A percentile compares a stretch with the other conserved stretches of the same genome.
phyloP scores from a whole-genome alignment of 2,888 invertebrate genomes.

The Meta bourneti region DNA sequence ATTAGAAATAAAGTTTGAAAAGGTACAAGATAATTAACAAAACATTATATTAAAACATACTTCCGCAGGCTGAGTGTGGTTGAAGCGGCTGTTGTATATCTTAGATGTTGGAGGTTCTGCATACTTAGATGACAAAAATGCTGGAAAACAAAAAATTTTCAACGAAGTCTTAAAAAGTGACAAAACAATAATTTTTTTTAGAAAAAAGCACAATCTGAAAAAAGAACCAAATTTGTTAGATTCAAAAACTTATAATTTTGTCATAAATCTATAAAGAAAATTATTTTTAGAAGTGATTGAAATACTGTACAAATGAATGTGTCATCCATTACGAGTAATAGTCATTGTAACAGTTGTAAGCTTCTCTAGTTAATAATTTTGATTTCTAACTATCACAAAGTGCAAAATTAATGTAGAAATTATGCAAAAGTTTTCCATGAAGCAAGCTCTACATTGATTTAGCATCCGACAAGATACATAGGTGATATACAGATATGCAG shows the following conservation, averaged over 20 bases:
- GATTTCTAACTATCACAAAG: no score
- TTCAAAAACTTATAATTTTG: neutral
- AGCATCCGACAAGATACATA: neutral
- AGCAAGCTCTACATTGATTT: no score
- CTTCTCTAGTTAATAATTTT: no score
- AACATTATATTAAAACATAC: conserved; percentile 38
- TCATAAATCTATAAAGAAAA: no score
- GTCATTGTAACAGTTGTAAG: no score
- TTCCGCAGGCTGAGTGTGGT: conserved; percentile 64
- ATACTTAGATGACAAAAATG: conserved; percentile 69
- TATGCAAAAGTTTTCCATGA: no score
- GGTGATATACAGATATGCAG: conserved; percentile 1
- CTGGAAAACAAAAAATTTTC: conserved; percentile 21
- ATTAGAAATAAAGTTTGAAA: no score
- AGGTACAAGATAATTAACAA: no score
- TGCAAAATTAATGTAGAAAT: no score
- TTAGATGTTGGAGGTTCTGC: conserved; percentile 73
- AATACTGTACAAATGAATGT: neutral
- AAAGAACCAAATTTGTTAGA: neutral
- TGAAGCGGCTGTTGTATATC: conserved; percentile 72
- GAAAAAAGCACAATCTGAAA: no score
- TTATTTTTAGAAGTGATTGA: no score
- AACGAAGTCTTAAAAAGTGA: neutral
- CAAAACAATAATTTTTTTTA: no score
- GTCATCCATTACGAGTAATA: neutral